Evolutionary conservation across 2,113 vertebrate genomes (phyloP).

Genomic region (Hydrolagus affinis): DNA sequence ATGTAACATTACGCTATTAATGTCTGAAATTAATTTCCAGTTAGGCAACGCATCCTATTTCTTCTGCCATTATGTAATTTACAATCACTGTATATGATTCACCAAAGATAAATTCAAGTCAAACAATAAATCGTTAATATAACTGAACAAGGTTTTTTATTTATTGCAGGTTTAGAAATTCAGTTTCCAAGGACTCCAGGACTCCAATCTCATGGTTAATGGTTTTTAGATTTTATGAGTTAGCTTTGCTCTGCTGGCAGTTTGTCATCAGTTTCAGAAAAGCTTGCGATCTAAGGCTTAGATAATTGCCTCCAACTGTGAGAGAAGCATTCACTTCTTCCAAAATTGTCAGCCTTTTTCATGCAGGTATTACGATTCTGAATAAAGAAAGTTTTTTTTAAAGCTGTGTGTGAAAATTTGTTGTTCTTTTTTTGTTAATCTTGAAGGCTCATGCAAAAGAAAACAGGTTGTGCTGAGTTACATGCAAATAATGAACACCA

Average conservation of each 20-base stretch:
- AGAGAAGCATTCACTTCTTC: neutral
- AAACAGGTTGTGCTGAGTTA: neutral
- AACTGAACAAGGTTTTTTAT: slow-evolving; percentile 1
- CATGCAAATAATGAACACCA: neutral
- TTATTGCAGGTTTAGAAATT: neutral
- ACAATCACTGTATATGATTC: neutral
- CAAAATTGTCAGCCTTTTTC: neutral
- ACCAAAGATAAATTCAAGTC: neutral
- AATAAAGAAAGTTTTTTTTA: slow-evolving; percentile 2
- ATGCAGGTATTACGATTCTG: neutral
- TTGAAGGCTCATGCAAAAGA: neutral
- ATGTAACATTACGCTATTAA: neutral
- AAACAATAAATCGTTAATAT: neutral
- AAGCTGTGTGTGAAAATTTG: neutral
- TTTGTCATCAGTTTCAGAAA: neutral
- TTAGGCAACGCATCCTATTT: neutral
- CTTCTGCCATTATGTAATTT: neutral
- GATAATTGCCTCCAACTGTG: slow-evolving; percentile 25
- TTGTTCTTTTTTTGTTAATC: slow-evolving; percentile 2
- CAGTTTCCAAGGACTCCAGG: neutral
- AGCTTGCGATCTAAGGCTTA: neutral
- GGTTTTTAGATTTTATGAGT: neutral
- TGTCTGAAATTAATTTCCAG: neutral
- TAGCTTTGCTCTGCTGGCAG: neutral
- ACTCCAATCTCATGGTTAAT: neutral